A percentile compares a stretch with the other conserved stretches of the same genome.
These are phyloP conservation scores for Scophthalmus maximus DNA, from an alignment of 2,113 vertebrate genomes.

Conservation along the genomic window DNA sequence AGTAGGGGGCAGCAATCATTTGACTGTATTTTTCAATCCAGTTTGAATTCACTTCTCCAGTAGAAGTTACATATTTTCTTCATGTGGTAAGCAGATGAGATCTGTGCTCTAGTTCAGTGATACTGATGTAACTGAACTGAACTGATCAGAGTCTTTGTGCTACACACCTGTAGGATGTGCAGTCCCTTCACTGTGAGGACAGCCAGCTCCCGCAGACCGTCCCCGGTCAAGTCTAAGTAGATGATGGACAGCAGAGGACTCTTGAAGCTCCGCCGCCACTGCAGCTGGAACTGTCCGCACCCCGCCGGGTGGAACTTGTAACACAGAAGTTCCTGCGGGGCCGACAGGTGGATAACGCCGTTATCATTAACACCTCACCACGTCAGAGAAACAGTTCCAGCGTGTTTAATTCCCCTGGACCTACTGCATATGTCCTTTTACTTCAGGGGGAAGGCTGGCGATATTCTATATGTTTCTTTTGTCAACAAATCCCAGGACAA, in stretches of 20 bases:
- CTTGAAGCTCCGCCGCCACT: conserved; percentile 89
- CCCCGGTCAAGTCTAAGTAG: conserved; percentile 88
- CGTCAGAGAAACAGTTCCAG: neutral
- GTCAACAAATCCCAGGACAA: neutral
- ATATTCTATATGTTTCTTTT: neutral
- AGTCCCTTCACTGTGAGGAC: conserved; percentile 91
- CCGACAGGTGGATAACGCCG: conserved; percentile 6
- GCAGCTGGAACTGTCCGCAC: conserved; percentile 78
- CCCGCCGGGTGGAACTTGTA: conserved; percentile 82
- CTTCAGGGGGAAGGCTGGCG: neutral
- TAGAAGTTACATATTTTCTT: conserved; percentile 2
- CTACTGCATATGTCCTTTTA: neutral
- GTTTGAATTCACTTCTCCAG: neutral
- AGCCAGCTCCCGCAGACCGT: conserved; percentile 88
- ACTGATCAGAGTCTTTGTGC: neutral
- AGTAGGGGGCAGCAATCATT: conserved; percentile 27
- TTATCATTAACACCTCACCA: neutral
- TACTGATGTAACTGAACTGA: too few relatives aligned
- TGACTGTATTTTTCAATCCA: too few relatives aligned
- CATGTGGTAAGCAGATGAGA: neutral
- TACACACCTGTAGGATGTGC: conserved; percentile 89
- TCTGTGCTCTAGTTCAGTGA: neutral
- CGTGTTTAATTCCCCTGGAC: neutral
- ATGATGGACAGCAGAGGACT: conserved; percentile 89
- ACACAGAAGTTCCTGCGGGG: conserved; percentile 88